Base-by-base conservation (phyloP, 2,113 vertebrate species). In the Kobus ellipsiprymnus region DNA sequence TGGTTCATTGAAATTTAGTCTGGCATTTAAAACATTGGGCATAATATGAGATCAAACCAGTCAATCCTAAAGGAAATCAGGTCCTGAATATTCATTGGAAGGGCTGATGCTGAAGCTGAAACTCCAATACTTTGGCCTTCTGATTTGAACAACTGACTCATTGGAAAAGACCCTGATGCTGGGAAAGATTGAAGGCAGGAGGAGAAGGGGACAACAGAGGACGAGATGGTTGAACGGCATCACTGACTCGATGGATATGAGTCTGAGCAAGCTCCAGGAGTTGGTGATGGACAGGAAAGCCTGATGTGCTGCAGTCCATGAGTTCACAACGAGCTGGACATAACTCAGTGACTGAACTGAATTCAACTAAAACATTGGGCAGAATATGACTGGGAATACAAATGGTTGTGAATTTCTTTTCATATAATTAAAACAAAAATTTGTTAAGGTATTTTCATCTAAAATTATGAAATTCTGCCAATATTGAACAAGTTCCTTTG, bases 11-110 rank as follows among this genome's bases (percentile, higher is more conserved):
- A 87, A 96, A 90, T 14, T 54, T 92, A 86, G 71, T 59, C 15
- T 90, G 64, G 3, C 27, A 92, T 95, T 97, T 95, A 90, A 96
- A 96, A 93, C 21, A 50, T 5, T 82, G 46, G 14, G 6, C 64
- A 36, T 67, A 21, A 67, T 67, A 36, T 36, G 64, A 36, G 8
- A 19, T 21, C 16, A 19, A 71, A n/a, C 17, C 64, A 71, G 4
- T 71, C 9, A 36, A 71, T 19, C 33, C 2, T 67, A n/a, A 67
- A 67, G 33, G 33, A 67, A 67, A 5, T 67, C 33, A 67, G 16
- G 33, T n/a, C 64, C 7, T 67, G 64, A n/a, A n/a, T n/a, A 67
- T n/a, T n/a, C 16, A 67, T n/a, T 19, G 33, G 33, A 67, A 67
- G 33, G 64, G 8, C 33, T 19, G 33, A n/a, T 19, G 2, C 64